phyloP scores from a whole-genome alignment of 1,140 invertebrate species.

The Drosophila subobscura region DNA sequence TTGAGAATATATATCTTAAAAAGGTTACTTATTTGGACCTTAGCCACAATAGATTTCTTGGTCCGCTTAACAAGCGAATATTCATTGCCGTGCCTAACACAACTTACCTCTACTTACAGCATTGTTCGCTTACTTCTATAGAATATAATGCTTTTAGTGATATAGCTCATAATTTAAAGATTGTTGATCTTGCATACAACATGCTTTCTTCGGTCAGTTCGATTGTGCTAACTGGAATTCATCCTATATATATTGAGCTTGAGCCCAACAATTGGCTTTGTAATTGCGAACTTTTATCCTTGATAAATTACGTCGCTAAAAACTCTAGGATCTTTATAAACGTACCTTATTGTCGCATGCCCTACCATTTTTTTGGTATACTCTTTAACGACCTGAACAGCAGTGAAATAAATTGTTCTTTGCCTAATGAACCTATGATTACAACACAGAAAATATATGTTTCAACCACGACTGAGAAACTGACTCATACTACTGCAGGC shows the following conservation, averaged over 20 bases:
- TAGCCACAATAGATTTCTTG: constrained; percentile 53
- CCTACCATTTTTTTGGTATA: constrained; percentile 37
- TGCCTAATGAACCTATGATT: too few species aligned
- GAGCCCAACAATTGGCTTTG: constrained; percentile 60
- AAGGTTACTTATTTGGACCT: constrained; percentile 56
- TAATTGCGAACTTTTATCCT: constrained; percentile 32
- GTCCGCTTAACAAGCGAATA: constrained; percentile 29
- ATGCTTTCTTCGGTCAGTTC: constrained; percentile 40
- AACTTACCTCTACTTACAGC: constrained; percentile 37
- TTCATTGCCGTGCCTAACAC: constrained; percentile 53
- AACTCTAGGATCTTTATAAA: constrained; percentile 45
- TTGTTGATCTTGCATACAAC: constrained; percentile 54
- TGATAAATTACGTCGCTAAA: constrained; percentile 28
- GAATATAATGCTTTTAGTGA: constrained; percentile 41
- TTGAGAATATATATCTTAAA: constrained; percentile 43
- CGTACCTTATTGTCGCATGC: constrained; percentile 48
- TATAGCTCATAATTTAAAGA: constrained; percentile 25
- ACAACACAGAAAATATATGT: too few species aligned
- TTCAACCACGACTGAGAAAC: too few species aligned
- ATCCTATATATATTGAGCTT: constrained; percentile 28
- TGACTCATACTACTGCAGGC: background rate
- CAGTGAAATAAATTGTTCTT: constrained; percentile 15
- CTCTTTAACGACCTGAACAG: constrained; percentile 37
- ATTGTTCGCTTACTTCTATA: constrained; percentile 43
- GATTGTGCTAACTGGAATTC: background rate